These are phyloP conservation scores for Mamestra configurata DNA, from an alignment of 1,140 invertebrate genomes.

Conservation along the genomic window DNA sequence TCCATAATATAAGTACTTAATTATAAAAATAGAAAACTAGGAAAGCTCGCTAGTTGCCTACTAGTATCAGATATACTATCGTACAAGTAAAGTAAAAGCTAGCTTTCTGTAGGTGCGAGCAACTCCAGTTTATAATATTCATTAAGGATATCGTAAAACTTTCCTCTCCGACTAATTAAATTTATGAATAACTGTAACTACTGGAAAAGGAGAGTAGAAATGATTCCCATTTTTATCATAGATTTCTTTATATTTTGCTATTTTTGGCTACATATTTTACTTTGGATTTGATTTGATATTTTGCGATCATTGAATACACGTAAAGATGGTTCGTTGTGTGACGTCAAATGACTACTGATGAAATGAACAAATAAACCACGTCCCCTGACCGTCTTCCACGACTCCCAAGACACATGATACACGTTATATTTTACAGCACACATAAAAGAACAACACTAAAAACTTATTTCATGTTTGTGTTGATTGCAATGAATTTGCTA, in stretches of 20 bases:
- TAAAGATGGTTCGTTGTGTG: no score
- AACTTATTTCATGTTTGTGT: conserved; percentile 24
- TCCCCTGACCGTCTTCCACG: background rate
- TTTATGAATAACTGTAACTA: conserved; percentile 11
- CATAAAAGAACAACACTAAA: conserved; percentile 29
- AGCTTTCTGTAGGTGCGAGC: background rate
- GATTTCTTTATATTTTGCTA: no score
- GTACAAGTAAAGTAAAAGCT: no score
- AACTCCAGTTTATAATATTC: conserved; percentile 3
- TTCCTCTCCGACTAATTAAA: background rate
- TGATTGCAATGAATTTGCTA: conserved; percentile 40
- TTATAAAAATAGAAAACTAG: no score
- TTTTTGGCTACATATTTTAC: no score
- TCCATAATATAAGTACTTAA: no score
- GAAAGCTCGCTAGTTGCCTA: no score
- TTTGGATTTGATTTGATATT: no score
- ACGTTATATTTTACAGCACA: conserved; percentile 27
- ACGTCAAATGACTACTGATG: background rate
- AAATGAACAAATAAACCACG: conserved; percentile 5
- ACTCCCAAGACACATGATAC: conserved; percentile 1
- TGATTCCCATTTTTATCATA: no score
- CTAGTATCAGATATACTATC: no score
- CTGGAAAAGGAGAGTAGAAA: background rate
- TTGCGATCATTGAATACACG: no score
- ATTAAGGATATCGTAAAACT: conserved; percentile 17